Evolutionary conservation across 1,140 invertebrate species (phyloP), one percentile per base, ranked within the genome.

Genomic region (Drosophila ercepeae): DNA sequence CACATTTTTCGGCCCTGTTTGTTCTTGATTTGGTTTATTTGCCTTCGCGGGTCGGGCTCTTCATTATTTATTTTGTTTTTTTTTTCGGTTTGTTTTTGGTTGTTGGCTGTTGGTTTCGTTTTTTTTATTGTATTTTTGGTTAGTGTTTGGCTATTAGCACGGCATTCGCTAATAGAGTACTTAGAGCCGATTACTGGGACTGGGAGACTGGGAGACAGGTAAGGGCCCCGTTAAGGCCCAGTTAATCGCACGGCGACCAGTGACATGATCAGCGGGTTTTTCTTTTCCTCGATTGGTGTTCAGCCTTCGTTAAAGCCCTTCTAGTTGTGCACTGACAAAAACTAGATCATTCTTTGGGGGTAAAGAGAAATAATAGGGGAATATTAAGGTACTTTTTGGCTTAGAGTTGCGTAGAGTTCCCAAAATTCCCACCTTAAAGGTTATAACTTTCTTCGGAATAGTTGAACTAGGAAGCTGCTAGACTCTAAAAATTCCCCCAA

Each of bases 131-230:
- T 51, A 3, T 8, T 9, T 21, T 19, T 25, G 27, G 55, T 18
- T 29, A 34, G 21, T 67, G 16, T 67, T 32, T 42, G 39, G 39
- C 60, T 51, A 67, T 67, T 67, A 67, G 46, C 45, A 8, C 1
- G 46, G 36, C 63, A 67, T 65, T 42, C 34, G 59, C 59, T 64
- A 67, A 67, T 51, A 67, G 46, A 65, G 59, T 65, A 67, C 63
- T 67, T 52, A 52, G 46, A 23, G 39, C 1, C 23, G 21, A 67
- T 65, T 52, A 65, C 29, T 23, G 13, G n/a, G n/a, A 9, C 21
- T 4, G 8, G 45, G 25, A 16, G 13, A 1, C 19, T 13, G 23
- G 18, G 8, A 8, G 19, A 7, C 19, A 7, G 14, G 14, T 4
- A 9, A 18, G 4, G 44, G 21, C 11, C 6, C 7, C 14, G 16